phyloP scores from a whole-genome alignment of 2,113 vertebrate species.

The Tupaia chinensis region DNA sequence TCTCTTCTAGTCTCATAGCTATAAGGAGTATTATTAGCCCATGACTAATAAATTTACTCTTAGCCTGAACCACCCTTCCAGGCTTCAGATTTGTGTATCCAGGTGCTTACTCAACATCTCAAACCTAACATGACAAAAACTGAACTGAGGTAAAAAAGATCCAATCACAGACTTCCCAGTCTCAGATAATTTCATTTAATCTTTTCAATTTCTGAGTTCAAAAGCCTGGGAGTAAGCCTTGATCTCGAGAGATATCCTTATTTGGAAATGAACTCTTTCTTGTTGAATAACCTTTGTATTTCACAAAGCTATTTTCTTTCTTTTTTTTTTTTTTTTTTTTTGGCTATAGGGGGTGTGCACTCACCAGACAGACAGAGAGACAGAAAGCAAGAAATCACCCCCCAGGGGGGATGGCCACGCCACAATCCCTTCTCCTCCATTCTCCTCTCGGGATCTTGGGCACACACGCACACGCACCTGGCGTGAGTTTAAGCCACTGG shows the following conservation, averaged over 20 bases:
- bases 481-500: too few relatives aligned
- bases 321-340: too few relatives aligned
- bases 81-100: neutral
- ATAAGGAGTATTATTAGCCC: neutral
- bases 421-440: too few relatives aligned
- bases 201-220: neutral
- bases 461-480: too few relatives aligned
- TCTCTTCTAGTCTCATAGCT: neutral
- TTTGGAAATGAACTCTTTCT: neutral
- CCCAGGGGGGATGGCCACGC: too few relatives aligned
- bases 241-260: neutral
- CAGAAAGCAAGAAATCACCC: too few relatives aligned
- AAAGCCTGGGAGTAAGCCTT: neutral
- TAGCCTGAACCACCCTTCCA: neutral
- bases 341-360: too few relatives aligned
- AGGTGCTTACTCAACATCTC: neutral
- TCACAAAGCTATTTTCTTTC: neutral
- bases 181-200: neutral
- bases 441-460: too few relatives aligned
- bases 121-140: neutral
- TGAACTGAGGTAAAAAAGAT: neutral
- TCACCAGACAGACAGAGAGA: too few relatives aligned
- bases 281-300: neutral
- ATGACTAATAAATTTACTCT: neutral
- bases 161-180: neutral